A percentile compares a stretch with the other conserved stretches of the same genome.
Conservation (phyloP, 2,888 invertebrate species). For the Drosophila yooni region DNA sequence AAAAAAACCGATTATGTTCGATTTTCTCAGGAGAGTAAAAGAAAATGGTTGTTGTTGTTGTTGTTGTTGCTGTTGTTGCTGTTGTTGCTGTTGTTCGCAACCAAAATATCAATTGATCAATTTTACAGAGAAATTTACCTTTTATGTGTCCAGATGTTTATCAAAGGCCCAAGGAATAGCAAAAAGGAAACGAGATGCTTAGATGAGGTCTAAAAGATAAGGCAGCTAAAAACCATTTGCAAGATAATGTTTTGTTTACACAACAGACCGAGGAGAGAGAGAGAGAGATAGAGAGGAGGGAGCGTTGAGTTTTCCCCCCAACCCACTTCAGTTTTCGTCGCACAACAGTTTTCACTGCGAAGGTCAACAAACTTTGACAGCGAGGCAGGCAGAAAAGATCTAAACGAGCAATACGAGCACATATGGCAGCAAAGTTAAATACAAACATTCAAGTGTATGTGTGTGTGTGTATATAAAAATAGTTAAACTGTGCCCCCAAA, state of each 20-base stretch:
- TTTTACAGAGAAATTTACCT: slow-evolving; percentile 32
- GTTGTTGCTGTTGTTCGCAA: slow-evolving; percentile 5
- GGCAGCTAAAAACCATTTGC: slow-evolving; percentile 29
- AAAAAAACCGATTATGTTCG: slow-evolving; percentile 25
- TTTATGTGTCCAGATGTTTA: slow-evolving; percentile 22
- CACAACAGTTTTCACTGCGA: slow-evolving; percentile 33
- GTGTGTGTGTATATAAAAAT: slow-evolving; percentile 42
- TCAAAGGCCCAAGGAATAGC: slow-evolving; percentile 7
- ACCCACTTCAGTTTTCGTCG: neutral
- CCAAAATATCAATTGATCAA: slow-evolving; percentile 47
- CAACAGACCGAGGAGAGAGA: slow-evolving; percentile 27
- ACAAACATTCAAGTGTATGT: neutral
- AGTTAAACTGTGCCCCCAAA: slow-evolving; percentile 52
- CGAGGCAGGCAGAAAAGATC: slow-evolving; percentile 8
- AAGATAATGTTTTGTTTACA: slow-evolving; percentile 55
- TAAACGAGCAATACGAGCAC: slow-evolving; percentile 22
- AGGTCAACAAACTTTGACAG: slow-evolving; percentile 73
- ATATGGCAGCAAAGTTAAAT: slow-evolving; percentile 37
- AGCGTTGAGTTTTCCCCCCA: slow-evolving; percentile 8
- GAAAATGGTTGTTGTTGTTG: neutral
- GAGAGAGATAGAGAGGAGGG: slow-evolving; percentile 7
- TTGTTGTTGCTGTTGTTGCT: neutral
- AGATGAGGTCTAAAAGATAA: slow-evolving; percentile 20
- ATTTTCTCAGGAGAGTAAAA: neutral
- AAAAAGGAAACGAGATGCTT: slow-evolving; percentile 6